Conservation (phyloP, 2,888 invertebrate species). For the Antheraea yamamai region DNA sequence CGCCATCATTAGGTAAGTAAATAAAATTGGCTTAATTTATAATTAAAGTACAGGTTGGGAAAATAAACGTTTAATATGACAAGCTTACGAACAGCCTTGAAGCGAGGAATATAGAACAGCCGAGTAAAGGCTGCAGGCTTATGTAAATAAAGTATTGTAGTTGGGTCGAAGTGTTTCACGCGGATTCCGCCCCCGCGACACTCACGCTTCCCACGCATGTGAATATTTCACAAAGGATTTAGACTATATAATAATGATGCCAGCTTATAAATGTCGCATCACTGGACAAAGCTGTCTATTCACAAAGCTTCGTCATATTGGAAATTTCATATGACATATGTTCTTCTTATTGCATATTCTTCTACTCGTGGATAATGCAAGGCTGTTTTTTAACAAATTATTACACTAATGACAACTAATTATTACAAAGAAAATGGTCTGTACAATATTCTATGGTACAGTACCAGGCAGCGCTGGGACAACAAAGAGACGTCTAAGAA, state of each 20-base stretch:
- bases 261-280: background rate
- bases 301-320: background rate
- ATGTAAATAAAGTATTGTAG: background rate
- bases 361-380: too few species aligned
- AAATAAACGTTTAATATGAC: background rate
- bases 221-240: background rate
- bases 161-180: background rate
- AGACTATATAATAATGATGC: background rate
- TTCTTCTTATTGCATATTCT: too few species aligned
- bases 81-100: background rate
- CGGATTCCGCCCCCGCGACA: background rate
- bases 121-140: slow-evolving; percentile 5
- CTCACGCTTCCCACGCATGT: background rate
- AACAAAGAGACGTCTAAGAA: too few species aligned
- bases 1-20: background rate
- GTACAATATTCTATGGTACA: too few species aligned
- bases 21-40: background rate
- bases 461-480: too few species aligned
- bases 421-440: too few species aligned
- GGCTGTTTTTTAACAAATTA: too few species aligned
- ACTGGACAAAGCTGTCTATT: background rate
- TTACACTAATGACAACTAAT: too few species aligned
- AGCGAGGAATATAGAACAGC: background rate
- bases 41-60: background rate
- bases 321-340: background rate